Percentiles rank a stretch among this genome's conserved stretches.
phyloP scores from a whole-genome alignment of 2,888 invertebrate genomes.

The Penaeus monodon region DNA sequence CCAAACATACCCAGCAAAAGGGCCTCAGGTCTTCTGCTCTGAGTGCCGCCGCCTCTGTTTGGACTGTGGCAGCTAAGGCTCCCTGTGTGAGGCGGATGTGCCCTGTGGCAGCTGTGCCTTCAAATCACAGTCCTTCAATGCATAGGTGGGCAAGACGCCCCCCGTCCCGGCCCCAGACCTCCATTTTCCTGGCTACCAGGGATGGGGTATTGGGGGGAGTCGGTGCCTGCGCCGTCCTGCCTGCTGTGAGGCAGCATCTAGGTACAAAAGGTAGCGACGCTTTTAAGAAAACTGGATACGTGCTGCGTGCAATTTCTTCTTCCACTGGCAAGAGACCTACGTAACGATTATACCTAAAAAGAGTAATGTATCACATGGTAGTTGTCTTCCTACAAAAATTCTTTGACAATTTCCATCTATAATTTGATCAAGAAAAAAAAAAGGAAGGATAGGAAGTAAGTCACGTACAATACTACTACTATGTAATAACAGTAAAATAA shows the following conservation, averaged over 20 bases:
- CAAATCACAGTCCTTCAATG: conserved; percentile 88
- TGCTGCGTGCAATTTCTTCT: conserved; percentile 85
- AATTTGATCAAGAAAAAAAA: too few species aligned
- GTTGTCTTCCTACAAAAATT: not conserved
- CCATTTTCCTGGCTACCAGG: conserved; percentile 37
- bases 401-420: too few species aligned
- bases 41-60: conserved; percentile 49
- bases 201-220: conserved; percentile 53
- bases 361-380: too few species aligned
- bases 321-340: conserved; percentile 83
- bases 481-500: too few species aligned
- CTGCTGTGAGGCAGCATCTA: conserved; percentile 39
- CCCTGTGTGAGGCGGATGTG: conserved; percentile 55
- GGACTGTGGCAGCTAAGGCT: conserved; percentile 59
- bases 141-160: conserved; percentile 81
- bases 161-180: conserved; percentile 70
- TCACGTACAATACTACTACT: too few species aligned
- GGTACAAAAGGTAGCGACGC: conserved; percentile 85
- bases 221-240: conserved; percentile 40
- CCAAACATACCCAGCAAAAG: conserved; percentile 53
- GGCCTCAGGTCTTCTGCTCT: conserved; percentile 57
- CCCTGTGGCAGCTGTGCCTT: conserved; percentile 66
- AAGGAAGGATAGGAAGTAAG: too few species aligned
- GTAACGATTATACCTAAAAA: not conserved
- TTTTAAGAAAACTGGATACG: conserved; percentile 94